phyloP scores from a whole-genome alignment of 2,888 invertebrate genomes.

The Diarsia rubi region DNA sequence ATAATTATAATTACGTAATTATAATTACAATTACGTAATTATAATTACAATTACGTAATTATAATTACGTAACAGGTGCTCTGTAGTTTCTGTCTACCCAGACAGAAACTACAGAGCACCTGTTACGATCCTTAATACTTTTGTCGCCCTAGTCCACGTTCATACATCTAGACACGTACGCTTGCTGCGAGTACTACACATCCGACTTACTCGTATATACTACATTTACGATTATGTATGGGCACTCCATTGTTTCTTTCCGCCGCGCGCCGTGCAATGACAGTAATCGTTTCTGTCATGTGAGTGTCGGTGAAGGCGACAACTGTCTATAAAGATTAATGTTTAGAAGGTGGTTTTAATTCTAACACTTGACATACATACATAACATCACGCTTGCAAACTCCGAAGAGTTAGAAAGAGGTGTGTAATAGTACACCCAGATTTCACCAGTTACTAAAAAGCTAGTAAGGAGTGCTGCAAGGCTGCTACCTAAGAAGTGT shows the following conservation, averaged over 20 bases:
- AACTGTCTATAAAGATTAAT: conserved; percentile 56
- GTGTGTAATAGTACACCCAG: not conserved
- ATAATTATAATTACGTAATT: too few species aligned
- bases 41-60: too few species aligned
- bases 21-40: too few species aligned
- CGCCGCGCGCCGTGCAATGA: conserved; percentile 13
- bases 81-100: too few species aligned
- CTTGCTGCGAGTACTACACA: not conserved
- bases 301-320: conserved; percentile 48
- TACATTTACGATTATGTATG: not conserved
- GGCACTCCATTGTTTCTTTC: not conserved
- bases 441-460: not conserved
- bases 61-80: too few species aligned
- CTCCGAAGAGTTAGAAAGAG: not conserved
- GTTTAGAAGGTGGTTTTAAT: conserved; percentile 32
- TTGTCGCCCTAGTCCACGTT: not conserved
- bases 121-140: not conserved
- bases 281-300: conserved; percentile 21
- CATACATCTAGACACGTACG: not conserved
- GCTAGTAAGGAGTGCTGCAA: not conserved
- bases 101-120: too few species aligned
- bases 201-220: not conserved
- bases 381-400: not conserved
- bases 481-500: not conserved
- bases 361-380: not conserved